Evolutionary conservation across 2,888 invertebrate genomes (phyloP), one percentile per base, ranked within the genome.

Genomic region (Chymomyza fuscimana): DNA sequence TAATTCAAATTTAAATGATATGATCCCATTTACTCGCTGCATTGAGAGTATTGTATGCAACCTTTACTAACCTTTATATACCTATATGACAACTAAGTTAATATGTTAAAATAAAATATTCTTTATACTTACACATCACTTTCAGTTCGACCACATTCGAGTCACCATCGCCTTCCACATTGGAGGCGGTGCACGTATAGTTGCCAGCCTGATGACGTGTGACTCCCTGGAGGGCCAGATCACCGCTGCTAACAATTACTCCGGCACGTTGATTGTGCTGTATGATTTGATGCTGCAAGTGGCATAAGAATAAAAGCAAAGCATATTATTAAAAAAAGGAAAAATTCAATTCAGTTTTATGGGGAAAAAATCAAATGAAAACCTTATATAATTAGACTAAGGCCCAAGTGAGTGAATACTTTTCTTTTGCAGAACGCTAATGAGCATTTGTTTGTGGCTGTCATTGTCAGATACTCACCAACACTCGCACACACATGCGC

Each of bases 81-180:
- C 4, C 25, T 25, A 25, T 25, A 25, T 4, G 4, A 25, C 25
- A 4, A 25, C 4, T 4, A 25, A 25, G 25, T 25, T 2, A 25
- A 25, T 25, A 4, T 25, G 3, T 25, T 25, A 2, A 25, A 25
- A 4, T 25, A 25, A 25, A 25, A 4, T 25, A 3, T 25, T 54
- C 19, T 10, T 63, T 46, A 52, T 89, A 96, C 97, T 96, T 93
- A 97, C 97, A 97, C 94, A 97, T 97, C 87, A 98, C 95, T 93
- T 96, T 96, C 67, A 98, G 93, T 88, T 95, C 94, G 54, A 97
- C 95, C 60, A 94, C 93, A 86, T 95, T 95, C 79, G 97, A 97
- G 87, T 95, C 95, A 10, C 97, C 97, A 84, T 97, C 97, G 0
- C 97, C 97, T 92, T 97, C 97, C 15, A 97, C 96, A 90, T 98